These are phyloP conservation scores for Orthosia gothica DNA, from an alignment of 2,888 invertebrate genomes.

Conservation along the genomic window DNA sequence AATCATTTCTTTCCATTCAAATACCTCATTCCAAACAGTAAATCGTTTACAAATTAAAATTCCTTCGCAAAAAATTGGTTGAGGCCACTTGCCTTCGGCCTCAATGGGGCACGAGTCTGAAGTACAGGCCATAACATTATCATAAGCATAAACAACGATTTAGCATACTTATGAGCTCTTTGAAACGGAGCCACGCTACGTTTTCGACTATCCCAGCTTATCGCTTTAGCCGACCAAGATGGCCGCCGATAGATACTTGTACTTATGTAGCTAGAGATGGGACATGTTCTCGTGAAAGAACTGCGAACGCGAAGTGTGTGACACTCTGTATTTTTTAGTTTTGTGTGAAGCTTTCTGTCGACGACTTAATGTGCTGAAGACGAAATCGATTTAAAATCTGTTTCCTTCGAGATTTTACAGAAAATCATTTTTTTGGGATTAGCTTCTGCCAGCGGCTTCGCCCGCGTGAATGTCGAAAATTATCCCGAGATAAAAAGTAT, in stretches of 20 bases:
- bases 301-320: conserved; percentile 41
- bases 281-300: conserved; percentile 54
- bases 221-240: conserved; percentile 67
- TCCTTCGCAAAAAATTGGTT: conserved; percentile 36
- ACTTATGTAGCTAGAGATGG: conserved; percentile 45
- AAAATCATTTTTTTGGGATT: no score
- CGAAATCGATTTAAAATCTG: no score
- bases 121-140: conserved; percentile 64
- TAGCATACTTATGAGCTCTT: conserved; percentile 64
- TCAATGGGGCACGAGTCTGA: conserved; percentile 46
- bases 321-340: conserved; percentile 22
- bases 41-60: conserved; percentile 54
- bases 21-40: conserved; percentile 30
- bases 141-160: conserved; percentile 70
- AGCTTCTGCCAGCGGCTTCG: no score
- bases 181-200: conserved; percentile 62
- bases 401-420: no score
- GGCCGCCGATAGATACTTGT: conserved; percentile 62
- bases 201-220: conserved; percentile 72
- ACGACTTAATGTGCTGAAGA: not conserved
- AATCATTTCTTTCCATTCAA: conserved; percentile 23
- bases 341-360: not conserved
- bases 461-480: no score
- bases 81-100: conserved; percentile 49
- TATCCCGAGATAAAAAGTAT: no score